Conservation (phyloP, 23 tunicate genomes). For the Ascidia mentula region DNA sequence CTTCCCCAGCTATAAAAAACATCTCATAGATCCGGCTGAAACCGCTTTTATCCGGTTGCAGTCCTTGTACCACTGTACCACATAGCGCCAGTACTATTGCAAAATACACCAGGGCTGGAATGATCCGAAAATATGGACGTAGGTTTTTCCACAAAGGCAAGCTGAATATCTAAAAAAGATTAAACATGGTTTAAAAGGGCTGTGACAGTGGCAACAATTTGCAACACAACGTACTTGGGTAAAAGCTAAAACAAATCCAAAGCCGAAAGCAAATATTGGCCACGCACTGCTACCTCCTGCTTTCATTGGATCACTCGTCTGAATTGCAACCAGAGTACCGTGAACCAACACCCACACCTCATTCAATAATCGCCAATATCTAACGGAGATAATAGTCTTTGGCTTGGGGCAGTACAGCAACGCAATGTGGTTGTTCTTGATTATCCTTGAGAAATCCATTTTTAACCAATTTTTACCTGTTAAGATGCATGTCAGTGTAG, state of each 20-base stretch:
- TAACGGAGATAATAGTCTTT: neutral
- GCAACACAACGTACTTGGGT: constrained; percentile 55
- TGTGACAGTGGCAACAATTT: too few species aligned
- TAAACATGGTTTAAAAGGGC: too few species aligned
- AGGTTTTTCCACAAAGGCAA: constrained; percentile 92
- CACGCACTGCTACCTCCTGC: constrained; percentile 32
- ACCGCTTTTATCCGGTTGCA: constrained; percentile 47
- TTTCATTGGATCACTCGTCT: constrained; percentile 48
- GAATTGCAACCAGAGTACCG: constrained; percentile 81
- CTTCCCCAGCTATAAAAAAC: constrained; percentile 83
- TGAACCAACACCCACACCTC: constrained; percentile 89
- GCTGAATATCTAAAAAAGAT: constrained; percentile 71
- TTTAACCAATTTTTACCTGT: constrained; percentile 46
- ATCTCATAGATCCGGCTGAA: constrained; percentile 71
- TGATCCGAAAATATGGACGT: constrained; percentile 69
- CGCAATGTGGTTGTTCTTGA: neutral
- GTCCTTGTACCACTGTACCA: constrained; percentile 61
- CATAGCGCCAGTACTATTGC: constrained; percentile 58
- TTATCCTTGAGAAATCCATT: neutral
- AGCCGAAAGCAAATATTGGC: constrained; percentile 89
- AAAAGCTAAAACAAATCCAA: constrained; percentile 78
- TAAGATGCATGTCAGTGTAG: constrained; percentile 81
- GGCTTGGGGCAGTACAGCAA: too few species aligned
- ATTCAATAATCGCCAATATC: constrained; percentile 89
- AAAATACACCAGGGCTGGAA: constrained; percentile 59